Evolutionary conservation across 2,888 invertebrate species (phyloP).

Genomic region (Metellina segmentata): DNA sequence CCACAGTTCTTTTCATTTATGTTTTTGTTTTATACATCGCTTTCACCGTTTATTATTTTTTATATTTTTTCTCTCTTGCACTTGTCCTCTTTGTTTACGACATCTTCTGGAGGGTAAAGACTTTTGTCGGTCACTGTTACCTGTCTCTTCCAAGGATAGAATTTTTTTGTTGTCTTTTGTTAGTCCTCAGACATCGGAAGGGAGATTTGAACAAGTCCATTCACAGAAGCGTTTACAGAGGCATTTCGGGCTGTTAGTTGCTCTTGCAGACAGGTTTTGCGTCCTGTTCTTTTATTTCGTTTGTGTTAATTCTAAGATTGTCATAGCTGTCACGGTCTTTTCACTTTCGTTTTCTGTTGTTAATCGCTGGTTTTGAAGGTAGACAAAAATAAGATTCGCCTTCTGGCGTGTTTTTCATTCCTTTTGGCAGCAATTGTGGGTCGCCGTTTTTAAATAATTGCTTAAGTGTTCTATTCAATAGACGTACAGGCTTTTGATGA

Average conservation of each 20-base stretch:
- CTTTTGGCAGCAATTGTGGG: too few species aligned
- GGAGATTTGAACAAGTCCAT: too few species aligned
- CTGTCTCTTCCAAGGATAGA: slow-evolving; percentile 9
- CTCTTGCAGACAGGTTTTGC: background rate
- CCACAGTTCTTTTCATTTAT: background rate
- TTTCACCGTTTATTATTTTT: slow-evolving; percentile 10
- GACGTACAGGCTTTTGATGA: background rate
- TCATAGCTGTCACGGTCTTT: background rate
- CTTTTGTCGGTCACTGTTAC: slow-evolving; percentile 29
- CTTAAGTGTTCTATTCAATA: background rate
- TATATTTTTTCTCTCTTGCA: background rate
- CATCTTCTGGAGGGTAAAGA: slow-evolving; percentile 27
- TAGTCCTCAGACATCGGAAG: background rate
- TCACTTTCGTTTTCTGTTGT: background rate
- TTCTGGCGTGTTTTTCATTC: background rate
- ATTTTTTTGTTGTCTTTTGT: slow-evolving; percentile 9
- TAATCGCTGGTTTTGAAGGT: background rate
- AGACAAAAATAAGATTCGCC: background rate
- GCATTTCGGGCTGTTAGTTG: too few species aligned
- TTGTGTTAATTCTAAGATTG: background rate
- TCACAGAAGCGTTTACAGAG: too few species aligned
- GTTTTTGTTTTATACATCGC: slow-evolving; percentile 17
- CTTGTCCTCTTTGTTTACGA: slow-evolving; percentile 24
- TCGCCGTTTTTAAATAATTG: background rate
- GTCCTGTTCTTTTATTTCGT: background rate